A percentile compares a stretch with the other conserved stretches of the same genome.
phyloP scores from a whole-genome alignment of 2,888 invertebrate species.

The Octonoba sinensis region DNA sequence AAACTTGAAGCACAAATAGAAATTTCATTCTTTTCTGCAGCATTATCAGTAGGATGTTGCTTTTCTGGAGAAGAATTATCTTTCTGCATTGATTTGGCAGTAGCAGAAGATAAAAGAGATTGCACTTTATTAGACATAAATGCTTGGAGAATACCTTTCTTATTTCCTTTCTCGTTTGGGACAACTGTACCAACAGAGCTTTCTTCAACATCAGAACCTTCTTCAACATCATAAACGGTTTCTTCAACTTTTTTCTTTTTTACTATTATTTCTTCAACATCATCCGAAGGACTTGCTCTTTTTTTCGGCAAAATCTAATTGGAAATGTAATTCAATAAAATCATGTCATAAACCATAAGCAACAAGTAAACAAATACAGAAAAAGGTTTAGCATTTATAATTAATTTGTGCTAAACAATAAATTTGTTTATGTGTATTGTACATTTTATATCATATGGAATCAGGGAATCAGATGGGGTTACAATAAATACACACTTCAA shows the following conservation, averaged over 20 bases:
- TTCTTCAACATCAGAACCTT: too few species aligned
- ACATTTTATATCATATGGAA: too few species aligned
- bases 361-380: too few species aligned
- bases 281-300: background rate
- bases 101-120: slow-evolving; percentile 32
- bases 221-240: slow-evolving; percentile 1
- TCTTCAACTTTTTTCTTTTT: slow-evolving; percentile 20
- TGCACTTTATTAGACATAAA: slow-evolving; percentile 56
- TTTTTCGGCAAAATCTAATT: slow-evolving; percentile 2
- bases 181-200: background rate
- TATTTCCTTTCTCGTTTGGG: slow-evolving; percentile 7
- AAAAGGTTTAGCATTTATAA: too few species aligned
- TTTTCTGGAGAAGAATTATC: background rate
- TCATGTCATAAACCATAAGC: too few species aligned
- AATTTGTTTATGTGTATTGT: too few species aligned
- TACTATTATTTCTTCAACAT: slow-evolving; percentile 15
- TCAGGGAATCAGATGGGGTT: too few species aligned
- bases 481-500: too few species aligned
- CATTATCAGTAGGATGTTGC: background rate
- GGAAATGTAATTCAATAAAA: too few species aligned
- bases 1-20: slow-evolving; percentile 38
- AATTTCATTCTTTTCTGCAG: background rate
- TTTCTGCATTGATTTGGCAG: too few species aligned
- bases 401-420: too few species aligned
- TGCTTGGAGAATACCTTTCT: slow-evolving; percentile 15